Conservation (phyloP, 2,888 invertebrate species). For the Calameuta pallipes region DNA sequence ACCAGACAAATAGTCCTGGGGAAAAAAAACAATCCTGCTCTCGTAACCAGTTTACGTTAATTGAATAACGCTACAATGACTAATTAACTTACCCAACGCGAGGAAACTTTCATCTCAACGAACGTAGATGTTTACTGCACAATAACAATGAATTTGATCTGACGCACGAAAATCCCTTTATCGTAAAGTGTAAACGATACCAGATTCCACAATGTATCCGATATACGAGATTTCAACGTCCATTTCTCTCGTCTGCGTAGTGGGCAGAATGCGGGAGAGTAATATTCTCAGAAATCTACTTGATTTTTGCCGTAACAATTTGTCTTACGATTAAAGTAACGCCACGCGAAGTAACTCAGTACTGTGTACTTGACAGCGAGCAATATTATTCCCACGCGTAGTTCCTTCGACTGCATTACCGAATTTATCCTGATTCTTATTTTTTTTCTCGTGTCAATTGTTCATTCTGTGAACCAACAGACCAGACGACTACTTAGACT, state of each 20-base stretch:
- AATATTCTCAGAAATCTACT: not conserved
- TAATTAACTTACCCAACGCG: constrained; percentile 31
- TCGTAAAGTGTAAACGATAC: not conserved
- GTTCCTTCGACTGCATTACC: constrained; percentile 40
- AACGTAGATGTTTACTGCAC: not conserved
- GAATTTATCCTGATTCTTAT: not conserved
- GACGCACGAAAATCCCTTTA: not conserved
- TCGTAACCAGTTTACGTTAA: constrained; percentile 27
- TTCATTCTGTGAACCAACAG: not conserved
- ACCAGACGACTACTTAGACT: not conserved
- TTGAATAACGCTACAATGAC: constrained; percentile 21
- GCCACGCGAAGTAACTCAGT: constrained; percentile 45
- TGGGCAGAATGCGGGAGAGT: not conserved
- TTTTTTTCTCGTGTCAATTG: constrained; percentile 1
- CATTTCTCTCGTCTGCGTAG: not conserved
- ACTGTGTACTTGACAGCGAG: constrained; percentile 54
- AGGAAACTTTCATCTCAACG: not conserved
- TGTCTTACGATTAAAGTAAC: constrained; percentile 27
- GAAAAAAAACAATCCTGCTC: not conserved
- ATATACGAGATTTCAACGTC: not conserved
- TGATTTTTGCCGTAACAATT: constrained; percentile 8
- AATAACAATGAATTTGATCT: not conserved
- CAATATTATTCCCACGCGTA: constrained; percentile 46
- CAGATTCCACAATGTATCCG: not conserved
- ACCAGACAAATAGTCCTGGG: constrained; percentile 14